These are phyloP conservation scores for Apis dorsata DNA, from an alignment of 1,140 invertebrate species.

Conservation along the genomic window DNA sequence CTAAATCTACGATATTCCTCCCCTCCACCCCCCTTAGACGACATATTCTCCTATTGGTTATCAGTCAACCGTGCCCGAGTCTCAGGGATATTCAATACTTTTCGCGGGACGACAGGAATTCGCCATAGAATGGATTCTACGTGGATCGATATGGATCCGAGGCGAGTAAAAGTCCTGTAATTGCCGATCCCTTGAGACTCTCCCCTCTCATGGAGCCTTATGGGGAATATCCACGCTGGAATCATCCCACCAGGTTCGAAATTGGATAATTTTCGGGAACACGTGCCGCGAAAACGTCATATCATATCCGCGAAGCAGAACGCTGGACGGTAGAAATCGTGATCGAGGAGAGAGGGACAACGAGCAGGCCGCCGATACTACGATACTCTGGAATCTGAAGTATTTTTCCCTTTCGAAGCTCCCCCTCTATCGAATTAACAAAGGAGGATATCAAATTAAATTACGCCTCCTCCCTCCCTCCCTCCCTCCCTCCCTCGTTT, in stretches of 20 bases:
- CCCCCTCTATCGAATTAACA: conserved; percentile 66
- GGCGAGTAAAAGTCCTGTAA: conserved; percentile 11
- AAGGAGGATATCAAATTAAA: conserved; percentile 73
- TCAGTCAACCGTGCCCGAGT: conserved; percentile 15
- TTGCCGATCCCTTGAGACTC: not conserved
- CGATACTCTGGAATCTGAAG: conserved; percentile 66
- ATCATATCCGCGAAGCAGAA: too few species aligned
- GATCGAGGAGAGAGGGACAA: too few species aligned
- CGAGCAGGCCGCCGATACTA: conserved; percentile 45
- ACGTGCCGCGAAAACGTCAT: too few species aligned
- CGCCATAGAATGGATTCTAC: too few species aligned
- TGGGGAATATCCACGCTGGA: not conserved
- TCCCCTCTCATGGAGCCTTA: too few species aligned
- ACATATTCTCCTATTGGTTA: conserved; percentile 27
- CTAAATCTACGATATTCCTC: conserved; percentile 59
- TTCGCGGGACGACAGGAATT: not conserved
- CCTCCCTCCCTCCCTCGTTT: not conserved
- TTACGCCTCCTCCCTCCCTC: conserved; percentile 23
- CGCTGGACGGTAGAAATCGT: too few species aligned
- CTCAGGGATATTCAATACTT: conserved; percentile 27
- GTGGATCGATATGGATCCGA: too few species aligned
- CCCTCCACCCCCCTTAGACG: conserved; percentile 15
- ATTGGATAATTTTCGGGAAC: too few species aligned
- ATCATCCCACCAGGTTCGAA: too few species aligned
- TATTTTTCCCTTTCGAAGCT: conserved; percentile 65